A percentile compares a stretch with the other conserved stretches of the same genome.
Evolutionary conservation across 2,888 invertebrate genomes (phyloP).

Genomic region (Allolobophora icterica): DNA sequence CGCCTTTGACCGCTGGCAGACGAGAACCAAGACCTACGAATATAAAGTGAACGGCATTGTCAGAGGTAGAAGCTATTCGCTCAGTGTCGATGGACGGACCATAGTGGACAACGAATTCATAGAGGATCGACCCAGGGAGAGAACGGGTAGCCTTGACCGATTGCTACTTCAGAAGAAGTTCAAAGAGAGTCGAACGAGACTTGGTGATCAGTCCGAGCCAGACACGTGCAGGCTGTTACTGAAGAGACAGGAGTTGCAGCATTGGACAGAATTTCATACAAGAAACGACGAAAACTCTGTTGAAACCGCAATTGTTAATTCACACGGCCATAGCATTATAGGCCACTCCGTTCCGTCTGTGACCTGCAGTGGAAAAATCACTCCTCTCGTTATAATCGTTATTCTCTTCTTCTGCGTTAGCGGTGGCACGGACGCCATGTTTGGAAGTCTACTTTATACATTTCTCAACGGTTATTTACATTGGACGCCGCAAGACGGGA

Average conservation of each 20-base stretch:
- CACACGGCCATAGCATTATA: neutral
- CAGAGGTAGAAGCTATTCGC: conserved; percentile 29
- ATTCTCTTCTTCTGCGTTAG: conserved; percentile 9
- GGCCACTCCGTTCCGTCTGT: neutral
- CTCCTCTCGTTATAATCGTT: neutral
- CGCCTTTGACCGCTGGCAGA: neutral
- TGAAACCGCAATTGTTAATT: neutral
- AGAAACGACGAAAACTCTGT: neutral
- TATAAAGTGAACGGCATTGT: neutral
- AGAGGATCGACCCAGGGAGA: neutral
- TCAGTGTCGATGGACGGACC: conserved; percentile 24
- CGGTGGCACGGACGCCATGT: conserved; percentile 35
- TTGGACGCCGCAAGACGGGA: conserved; percentile 31
- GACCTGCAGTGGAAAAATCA: neutral
- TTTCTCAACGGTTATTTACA: conserved; percentile 29
- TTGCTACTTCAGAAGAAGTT: neutral
- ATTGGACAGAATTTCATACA: neutral
- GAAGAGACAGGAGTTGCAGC: neutral
- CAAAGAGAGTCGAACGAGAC: neutral
- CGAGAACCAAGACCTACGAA: neutral
- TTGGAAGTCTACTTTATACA: conserved; percentile 34
- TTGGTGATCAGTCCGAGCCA: neutral
- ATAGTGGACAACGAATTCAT: neutral
- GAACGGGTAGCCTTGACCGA: conserved; percentile 3
- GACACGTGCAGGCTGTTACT: neutral